Percentiles rank a stretch among this genome's conserved stretches.
These are phyloP conservation scores for Tethya wilhelma DNA, from an alignment of 37 sponge, comb jelly and placozoan species.

Conservation along the genomic window DNA sequence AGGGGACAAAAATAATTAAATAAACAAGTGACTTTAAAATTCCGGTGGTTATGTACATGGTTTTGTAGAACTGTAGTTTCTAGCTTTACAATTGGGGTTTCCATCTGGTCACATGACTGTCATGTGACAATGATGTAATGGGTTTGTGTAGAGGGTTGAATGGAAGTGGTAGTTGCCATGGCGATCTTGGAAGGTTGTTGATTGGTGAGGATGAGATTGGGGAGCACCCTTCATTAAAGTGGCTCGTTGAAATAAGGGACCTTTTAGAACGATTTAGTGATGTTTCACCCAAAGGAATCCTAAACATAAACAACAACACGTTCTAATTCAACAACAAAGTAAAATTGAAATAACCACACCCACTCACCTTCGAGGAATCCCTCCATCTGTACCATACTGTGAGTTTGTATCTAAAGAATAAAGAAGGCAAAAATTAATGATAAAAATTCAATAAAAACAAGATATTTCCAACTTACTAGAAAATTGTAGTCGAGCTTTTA, in stretches of 20 bases:
- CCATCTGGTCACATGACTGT: no score
- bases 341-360: no score
- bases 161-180: neutral
- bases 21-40: no score
- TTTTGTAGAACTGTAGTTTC: no score
- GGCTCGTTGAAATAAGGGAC: neutral
- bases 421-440: neutral
- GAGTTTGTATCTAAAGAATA: neutral
- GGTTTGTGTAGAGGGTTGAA: neutral
- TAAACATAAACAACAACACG: neutral
- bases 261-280: neutral
- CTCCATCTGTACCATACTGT: neutral
- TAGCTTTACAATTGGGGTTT: no score
- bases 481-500: constrained; percentile 35
- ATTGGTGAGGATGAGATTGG: neutral
- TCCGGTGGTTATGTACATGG: no score
- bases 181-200: no score
- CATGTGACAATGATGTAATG: no score
- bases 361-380: no score
- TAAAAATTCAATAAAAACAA: no score
- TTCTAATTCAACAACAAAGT: neutral
- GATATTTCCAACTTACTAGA: constrained; percentile 37
- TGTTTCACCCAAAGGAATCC: neutral
- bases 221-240: neutral
- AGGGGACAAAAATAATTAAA: no score